These are phyloP conservation scores for Magallana angulata DNA, from an alignment of 1,140 invertebrate species.

Conservation along the genomic window DNA sequence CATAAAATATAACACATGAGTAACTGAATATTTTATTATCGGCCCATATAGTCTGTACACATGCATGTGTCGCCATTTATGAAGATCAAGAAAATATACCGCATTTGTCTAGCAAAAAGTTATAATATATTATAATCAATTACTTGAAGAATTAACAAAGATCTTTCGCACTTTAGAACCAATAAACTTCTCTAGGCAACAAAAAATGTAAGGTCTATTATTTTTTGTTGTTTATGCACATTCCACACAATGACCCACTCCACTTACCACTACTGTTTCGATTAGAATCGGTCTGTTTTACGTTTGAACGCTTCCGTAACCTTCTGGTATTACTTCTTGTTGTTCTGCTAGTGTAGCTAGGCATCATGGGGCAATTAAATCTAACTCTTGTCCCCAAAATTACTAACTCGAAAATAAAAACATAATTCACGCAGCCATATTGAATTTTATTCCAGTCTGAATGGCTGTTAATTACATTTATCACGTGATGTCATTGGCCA, in stretches of 20 bases:
- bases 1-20: no score
- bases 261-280: constrained; percentile 66
- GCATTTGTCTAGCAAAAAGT: no score
- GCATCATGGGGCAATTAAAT: constrained; percentile 66
- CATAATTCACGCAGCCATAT: constrained; percentile 71
- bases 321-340: constrained; percentile 74
- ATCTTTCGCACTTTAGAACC: no score
- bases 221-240: not conserved
- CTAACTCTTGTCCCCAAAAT: constrained; percentile 12
- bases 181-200: no score
- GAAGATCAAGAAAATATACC: no score
- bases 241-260: constrained; percentile 49
- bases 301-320: constrained; percentile 59
- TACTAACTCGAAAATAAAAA: constrained; percentile 52
- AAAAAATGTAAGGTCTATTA: no score
- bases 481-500: constrained; percentile 70
- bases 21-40: no score
- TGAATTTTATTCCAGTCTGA: constrained; percentile 72
- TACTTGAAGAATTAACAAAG: no score
- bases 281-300: constrained; percentile 54
- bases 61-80: no score
- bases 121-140: no score
- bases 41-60: no score
- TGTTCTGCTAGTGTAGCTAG: constrained; percentile 68
- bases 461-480: constrained; percentile 58